These are phyloP conservation scores for Planococcus citri DNA, from an alignment of 1,140 invertebrate species.

Conservation along the genomic window DNA sequence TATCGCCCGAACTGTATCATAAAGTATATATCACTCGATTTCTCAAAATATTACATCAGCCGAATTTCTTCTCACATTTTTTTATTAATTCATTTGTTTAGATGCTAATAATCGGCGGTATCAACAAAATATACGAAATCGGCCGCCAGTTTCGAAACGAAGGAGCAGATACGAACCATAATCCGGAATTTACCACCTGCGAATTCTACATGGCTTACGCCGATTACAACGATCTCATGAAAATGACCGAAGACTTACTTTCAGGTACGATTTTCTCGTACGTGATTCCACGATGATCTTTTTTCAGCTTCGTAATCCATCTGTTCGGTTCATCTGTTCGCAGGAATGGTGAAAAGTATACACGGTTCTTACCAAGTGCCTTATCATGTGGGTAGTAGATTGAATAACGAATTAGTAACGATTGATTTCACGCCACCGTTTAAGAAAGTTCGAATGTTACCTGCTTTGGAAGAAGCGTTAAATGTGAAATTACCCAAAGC, in stretches of 20 bases:
- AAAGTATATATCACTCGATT: slow-evolving; percentile 46
- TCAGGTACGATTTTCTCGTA: slow-evolving; percentile 47
- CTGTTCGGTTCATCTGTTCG: neutral
- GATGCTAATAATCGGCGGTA: slow-evolving; percentile 93
- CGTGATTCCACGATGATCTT: neutral
- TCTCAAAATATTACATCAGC: neutral
- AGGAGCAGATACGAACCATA: slow-evolving; percentile 96
- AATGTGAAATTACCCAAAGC: slow-evolving; percentile 72
- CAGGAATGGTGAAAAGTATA: slow-evolving; percentile 56
- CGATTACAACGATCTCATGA: slow-evolving; percentile 93
- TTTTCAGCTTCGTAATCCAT: no score
- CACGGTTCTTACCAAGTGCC: slow-evolving; percentile 58
- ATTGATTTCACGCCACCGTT: slow-evolving; percentile 98
- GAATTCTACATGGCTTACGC: slow-evolving; percentile 99
- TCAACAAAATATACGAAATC: slow-evolving; percentile 96
- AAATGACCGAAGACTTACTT: slow-evolving; percentile 80
- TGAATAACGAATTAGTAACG: slow-evolving; percentile 59
- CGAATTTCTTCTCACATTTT: neutral
- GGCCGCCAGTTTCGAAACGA: slow-evolving; percentile 96
- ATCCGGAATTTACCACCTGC: slow-evolving; percentile 98
- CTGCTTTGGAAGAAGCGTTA: slow-evolving; percentile 71
- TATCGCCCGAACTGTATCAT: slow-evolving; percentile 95
- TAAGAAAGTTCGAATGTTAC: slow-evolving; percentile 78
- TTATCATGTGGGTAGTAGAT: slow-evolving; percentile 87
- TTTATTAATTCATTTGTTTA: slow-evolving; percentile 37